Percentiles rank a stretch among this genome's conserved stretches.
Evolutionary conservation across 2,888 invertebrate genomes (phyloP).

Genomic region (Sylvicola cinctus): DNA sequence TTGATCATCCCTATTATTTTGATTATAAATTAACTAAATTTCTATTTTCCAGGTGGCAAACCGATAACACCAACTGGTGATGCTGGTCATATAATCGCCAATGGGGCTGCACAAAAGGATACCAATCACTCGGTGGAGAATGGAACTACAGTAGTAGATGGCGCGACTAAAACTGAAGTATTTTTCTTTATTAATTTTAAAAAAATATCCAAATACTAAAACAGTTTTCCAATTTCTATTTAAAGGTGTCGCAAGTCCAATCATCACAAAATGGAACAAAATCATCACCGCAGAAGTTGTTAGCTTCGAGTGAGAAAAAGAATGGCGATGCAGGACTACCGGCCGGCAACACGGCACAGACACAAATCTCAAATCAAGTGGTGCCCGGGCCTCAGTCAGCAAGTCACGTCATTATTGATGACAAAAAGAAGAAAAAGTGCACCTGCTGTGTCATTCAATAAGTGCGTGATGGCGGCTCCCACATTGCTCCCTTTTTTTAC

Average conservation of each 20-base stretch:
- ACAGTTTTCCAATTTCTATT: neutral
- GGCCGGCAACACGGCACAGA: conserved; percentile 23
- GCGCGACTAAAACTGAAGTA: conserved; percentile 24
- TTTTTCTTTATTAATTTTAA: conserved; percentile 4
- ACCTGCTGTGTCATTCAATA: conserved; percentile 88
- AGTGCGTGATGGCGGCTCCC: neutral
- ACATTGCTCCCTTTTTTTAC: too few relatives aligned
- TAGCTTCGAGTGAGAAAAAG: conserved; percentile 2
- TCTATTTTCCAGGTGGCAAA: conserved; percentile 18
- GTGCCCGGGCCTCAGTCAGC: conserved; percentile 63
- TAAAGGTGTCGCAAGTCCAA: conserved; percentile 22
- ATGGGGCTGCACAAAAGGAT: conserved; percentile 14
- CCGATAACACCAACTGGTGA: conserved; percentile 26
- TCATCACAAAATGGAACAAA: conserved; percentile 25
- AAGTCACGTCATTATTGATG: conserved; percentile 59
- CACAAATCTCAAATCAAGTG: conserved; percentile 30
- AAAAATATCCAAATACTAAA: neutral
- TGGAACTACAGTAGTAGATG: conserved; percentile 21
- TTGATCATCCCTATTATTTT: too few relatives aligned
- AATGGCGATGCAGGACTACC: conserved; percentile 19
- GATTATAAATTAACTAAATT: neutral
- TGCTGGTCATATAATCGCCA: conserved; percentile 12
- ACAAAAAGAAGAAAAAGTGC: conserved; percentile 91
- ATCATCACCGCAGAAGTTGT: conserved; percentile 16
- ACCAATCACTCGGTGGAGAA: conserved; percentile 17